A percentile compares a stretch with the other conserved stretches of the same genome.
Evolutionary conservation across 2,113 vertebrate genomes (phyloP).

Genomic region (Syrmaticus mikado): DNA sequence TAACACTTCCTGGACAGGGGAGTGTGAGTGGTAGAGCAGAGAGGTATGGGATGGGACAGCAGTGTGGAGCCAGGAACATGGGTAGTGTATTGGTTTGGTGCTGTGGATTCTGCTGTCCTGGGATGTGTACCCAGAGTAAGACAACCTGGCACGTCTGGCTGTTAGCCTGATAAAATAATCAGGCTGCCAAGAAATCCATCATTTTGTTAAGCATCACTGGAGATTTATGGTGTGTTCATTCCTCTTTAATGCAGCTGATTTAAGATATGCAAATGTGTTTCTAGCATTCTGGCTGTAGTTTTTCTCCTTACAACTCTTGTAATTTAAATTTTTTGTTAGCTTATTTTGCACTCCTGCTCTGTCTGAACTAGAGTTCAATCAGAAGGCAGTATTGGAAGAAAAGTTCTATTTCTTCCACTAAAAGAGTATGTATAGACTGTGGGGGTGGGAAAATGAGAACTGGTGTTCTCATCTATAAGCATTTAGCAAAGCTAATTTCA

Average conservation of each 20-base stretch:
- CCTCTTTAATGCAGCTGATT: background rate
- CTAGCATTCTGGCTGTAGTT: background rate
- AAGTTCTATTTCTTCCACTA: background rate
- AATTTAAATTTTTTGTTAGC: background rate
- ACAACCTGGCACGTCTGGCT: background rate
- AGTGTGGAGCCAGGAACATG: background rate
- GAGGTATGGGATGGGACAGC: background rate
- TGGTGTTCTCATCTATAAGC: background rate
- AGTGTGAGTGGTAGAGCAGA: background rate
- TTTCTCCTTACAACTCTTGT: background rate
- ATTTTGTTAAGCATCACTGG: background rate
- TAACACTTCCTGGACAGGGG: background rate
- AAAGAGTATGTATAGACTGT: background rate
- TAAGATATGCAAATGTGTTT: background rate
- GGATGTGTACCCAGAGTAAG: background rate
- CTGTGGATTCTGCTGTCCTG: background rate
- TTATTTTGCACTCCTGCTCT: background rate
- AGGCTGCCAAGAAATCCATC: background rate
- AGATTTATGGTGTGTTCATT: background rate
- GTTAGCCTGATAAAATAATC: constrained; percentile 4
- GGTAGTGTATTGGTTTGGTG: background rate
- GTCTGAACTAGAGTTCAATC: background rate
- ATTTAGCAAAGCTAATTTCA: constrained; percentile 12
- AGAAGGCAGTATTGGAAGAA: background rate
- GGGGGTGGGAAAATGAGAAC: background rate